Evolutionary conservation across 2,113 vertebrate genomes (phyloP).

Genomic region (Cyanoliseus patagonus): DNA sequence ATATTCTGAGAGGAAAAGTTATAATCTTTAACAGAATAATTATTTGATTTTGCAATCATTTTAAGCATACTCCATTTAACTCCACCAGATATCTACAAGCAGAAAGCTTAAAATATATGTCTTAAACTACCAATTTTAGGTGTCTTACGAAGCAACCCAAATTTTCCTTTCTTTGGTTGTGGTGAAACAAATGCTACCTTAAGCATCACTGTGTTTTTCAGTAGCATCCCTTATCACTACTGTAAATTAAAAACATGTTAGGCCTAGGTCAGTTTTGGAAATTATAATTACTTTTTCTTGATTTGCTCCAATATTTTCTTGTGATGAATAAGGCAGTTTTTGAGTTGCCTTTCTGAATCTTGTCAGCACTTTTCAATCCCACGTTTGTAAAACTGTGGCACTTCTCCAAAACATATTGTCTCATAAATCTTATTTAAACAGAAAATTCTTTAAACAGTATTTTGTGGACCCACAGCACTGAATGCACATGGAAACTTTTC

Average conservation of each 20-base stretch:
- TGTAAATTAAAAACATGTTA: background rate
- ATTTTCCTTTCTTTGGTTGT: background rate
- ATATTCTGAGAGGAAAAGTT: background rate
- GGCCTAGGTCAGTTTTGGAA: background rate
- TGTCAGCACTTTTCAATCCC: background rate
- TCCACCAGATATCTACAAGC: background rate
- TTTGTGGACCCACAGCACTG: constrained; percentile 36
- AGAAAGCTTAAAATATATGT: background rate
- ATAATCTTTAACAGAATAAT: background rate
- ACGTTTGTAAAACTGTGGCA: constrained; percentile 3
- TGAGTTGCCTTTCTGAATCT: background rate
- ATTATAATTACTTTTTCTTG: background rate
- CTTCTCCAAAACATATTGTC: constrained; percentile 38
- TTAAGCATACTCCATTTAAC: background rate
- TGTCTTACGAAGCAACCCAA: background rate
- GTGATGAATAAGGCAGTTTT: constrained; percentile 2
- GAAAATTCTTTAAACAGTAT: constrained; percentile 26
- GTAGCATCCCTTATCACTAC: background rate
- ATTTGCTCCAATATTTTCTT: background rate
- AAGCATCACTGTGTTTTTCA: background rate
- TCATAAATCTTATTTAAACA: constrained; percentile 39
- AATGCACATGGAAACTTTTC: constrained; percentile 35
- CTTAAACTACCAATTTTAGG: background rate
- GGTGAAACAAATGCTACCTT: background rate
- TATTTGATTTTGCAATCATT: background rate